A percentile compares a stretch with the other conserved stretches of the same genome.
phyloP scores from a whole-genome alignment of 2,113 vertebrate genomes.

The Apistogramma diplotaenia region DNA sequence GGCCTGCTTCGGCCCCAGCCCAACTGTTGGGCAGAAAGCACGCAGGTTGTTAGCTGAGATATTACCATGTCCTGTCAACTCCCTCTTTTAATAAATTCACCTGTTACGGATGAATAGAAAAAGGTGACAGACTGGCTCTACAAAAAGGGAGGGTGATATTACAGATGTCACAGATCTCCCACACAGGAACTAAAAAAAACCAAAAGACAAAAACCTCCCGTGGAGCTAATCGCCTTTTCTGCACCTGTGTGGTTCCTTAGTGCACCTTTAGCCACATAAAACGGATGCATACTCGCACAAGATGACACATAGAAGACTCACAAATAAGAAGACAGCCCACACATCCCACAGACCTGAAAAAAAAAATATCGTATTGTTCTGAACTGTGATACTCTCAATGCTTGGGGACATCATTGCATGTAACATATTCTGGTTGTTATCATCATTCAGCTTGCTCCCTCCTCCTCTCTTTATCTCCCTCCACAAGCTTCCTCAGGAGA shows the following conservation, averaged over 20 bases:
- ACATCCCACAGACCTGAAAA: background rate
- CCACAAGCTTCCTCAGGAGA: constrained; percentile 19
- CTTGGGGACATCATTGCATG: constrained; percentile 10
- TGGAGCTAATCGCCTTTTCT: constrained; percentile 19
- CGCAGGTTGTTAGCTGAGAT: constrained; percentile 28
- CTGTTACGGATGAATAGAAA: constrained; percentile 10
- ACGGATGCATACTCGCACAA: background rate
- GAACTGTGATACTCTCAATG: background rate
- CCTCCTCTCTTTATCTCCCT: background rate
- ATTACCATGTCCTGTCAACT: constrained; percentile 4
- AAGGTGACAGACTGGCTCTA: background rate
- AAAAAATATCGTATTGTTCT: constrained; percentile 24
- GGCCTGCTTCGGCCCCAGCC: constrained; percentile 30
- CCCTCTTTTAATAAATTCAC: constrained; percentile 34
- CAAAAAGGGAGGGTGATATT: background rate
- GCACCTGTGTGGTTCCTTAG: constrained; percentile 40
- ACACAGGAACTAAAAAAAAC: constrained; percentile 20
- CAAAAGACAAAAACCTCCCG: constrained; percentile 9
- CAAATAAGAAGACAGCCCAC: constrained; percentile 1
- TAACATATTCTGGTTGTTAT: constrained; percentile 24
- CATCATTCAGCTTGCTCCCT: constrained; percentile 9
- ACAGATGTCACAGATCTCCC: constrained; percentile 21
- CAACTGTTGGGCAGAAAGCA: constrained; percentile 43
- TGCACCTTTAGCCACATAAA: constrained; percentile 10
- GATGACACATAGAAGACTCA: background rate